A percentile compares a stretch with the other conserved stretches of the same genome.
Evolutionary conservation across 1,140 invertebrate genomes (phyloP).

Genomic region (Pemphigus obesinymphae): DNA sequence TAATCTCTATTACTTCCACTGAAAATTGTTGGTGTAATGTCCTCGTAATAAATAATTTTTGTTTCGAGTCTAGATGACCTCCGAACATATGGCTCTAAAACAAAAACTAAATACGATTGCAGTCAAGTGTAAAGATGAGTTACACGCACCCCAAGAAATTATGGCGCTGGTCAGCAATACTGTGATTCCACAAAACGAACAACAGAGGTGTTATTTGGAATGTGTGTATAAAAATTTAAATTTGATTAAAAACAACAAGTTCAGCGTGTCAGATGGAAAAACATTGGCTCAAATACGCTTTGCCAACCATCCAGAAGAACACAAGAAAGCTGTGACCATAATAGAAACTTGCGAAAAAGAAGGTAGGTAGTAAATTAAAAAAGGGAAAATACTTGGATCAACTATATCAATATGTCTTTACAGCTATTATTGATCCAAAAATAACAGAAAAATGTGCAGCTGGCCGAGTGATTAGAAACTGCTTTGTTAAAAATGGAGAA

Average conservation of each 20-base stretch:
- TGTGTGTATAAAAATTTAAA: slow-evolving; percentile 47
- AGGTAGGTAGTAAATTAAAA: slow-evolving; percentile 32
- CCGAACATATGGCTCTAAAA: not conserved
- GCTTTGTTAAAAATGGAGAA: slow-evolving; percentile 47
- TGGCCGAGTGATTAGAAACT: slow-evolving; percentile 45
- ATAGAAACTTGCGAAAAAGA: slow-evolving; percentile 47
- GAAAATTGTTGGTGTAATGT: too few species aligned
- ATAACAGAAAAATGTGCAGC: slow-evolving; percentile 46
- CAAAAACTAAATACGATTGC: slow-evolving; percentile 40
- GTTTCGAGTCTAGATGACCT: not conserved
- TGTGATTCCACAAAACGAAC: slow-evolving; percentile 40
- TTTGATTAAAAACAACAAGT: slow-evolving; percentile 43
- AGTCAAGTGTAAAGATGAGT: slow-evolving; percentile 36
- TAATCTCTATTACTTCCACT: too few species aligned
- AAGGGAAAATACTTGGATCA: not conserved
- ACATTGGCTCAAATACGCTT: slow-evolving; percentile 44
- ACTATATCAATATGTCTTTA: slow-evolving; percentile 5
- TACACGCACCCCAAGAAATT: slow-evolving; percentile 33
- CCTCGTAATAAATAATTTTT: too few species aligned
- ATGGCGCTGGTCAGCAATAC: slow-evolving; percentile 41
- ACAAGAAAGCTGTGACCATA: slow-evolving; percentile 45
- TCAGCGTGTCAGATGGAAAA: slow-evolving; percentile 42
- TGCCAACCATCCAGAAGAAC: slow-evolving; percentile 43
- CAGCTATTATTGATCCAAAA: slow-evolving; percentile 45
- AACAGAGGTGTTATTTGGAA: slow-evolving; percentile 46